Evolutionary conservation across 2,797 vertebrate species (phyloP), one percentile per base, ranked within the genome.

Genomic region (Onychomys leucogaster): DNA sequence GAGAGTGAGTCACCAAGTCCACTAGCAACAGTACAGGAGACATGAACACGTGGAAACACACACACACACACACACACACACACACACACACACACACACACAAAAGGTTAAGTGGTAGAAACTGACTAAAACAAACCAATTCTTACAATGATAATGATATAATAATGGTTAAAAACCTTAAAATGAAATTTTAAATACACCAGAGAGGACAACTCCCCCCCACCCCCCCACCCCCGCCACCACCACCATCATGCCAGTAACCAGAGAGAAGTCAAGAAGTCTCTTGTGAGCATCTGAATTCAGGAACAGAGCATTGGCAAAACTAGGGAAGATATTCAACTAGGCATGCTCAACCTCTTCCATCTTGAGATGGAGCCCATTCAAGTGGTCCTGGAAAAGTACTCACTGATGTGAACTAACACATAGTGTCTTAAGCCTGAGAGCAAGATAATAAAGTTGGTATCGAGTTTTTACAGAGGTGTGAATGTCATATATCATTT

Each of bases 251-350:
- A 21, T 25, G 1, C 61, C 29, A 49, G 29, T 12, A 82, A 1
- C 10, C 23, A 3, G 25, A 55, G 55, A 77, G 10, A 77, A 32
- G 2, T 77, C 6, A 55, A 77, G 10, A 77, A 32, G 2, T 77
- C 6, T 67, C 16, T 27, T 61, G 10, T 52, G 16, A 13, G 11
- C 29, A 41, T 61, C 4, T 13, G 25, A 41, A 43, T 9, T 69
- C 2, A 17, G 25, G 41, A 61, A 16, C 12, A 89, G 73, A 69
- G 3, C 25, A 1, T 0, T 52, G 65, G 9, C 16, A 46, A 43
- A 63, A 34, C 11, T 11, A 37, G 1, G 1, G 6, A 16, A 43
- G 34, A 41, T 27, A 4, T 1, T 29, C 4, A 3, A 34, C 0
- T 6, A 37, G 13, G 14, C 4, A n/a, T 76, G 4, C 55, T 59